Evolutionary conservation across 1,140 invertebrate species (phyloP).

Genomic region (Arctopsyche grandis): DNA sequence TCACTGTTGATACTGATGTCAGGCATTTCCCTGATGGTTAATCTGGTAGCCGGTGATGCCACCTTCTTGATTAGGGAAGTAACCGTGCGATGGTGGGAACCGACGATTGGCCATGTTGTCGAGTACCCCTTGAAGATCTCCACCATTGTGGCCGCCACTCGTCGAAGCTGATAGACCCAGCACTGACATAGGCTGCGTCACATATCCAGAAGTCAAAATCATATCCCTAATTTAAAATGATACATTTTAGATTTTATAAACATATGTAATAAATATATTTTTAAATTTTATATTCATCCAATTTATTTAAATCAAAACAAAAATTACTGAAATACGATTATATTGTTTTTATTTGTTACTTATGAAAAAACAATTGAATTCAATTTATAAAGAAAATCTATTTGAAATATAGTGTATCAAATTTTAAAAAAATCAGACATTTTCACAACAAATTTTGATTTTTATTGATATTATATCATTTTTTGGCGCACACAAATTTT

Average conservation of each 20-base stretch:
- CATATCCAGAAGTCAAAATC: slow-evolving; percentile 2
- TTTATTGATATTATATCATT: too few relatives aligned
- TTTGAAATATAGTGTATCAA: too few relatives aligned
- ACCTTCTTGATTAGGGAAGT: slow-evolving; percentile 28
- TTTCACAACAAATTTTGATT: too few relatives aligned
- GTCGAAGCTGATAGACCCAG: background rate
- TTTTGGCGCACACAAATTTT: too few relatives aligned
- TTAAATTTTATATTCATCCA: too few relatives aligned
- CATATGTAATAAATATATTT: too few relatives aligned
- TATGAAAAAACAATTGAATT: too few relatives aligned
- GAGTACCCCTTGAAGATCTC: slow-evolving; percentile 39
- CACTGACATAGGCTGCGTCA: slow-evolving; percentile 25
- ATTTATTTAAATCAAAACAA: too few relatives aligned
- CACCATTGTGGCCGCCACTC: slow-evolving; percentile 3
- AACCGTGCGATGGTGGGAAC: slow-evolving; percentile 20
- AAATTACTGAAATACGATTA: too few relatives aligned
- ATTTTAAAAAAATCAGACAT: too few relatives aligned
- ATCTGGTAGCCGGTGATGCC: slow-evolving; percentile 13
- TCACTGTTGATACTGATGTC: slow-evolving; percentile 9
- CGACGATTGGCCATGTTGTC: slow-evolving; percentile 39
- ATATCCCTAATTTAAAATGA: slow-evolving; percentile 22
- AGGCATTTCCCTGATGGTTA: slow-evolving; percentile 7
- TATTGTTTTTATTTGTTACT: too few relatives aligned
- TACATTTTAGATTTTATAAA: background rate
- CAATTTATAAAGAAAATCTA: too few relatives aligned